Conservation (phyloP, 2,113 vertebrate species). For the Catharus bicknelli region DNA sequence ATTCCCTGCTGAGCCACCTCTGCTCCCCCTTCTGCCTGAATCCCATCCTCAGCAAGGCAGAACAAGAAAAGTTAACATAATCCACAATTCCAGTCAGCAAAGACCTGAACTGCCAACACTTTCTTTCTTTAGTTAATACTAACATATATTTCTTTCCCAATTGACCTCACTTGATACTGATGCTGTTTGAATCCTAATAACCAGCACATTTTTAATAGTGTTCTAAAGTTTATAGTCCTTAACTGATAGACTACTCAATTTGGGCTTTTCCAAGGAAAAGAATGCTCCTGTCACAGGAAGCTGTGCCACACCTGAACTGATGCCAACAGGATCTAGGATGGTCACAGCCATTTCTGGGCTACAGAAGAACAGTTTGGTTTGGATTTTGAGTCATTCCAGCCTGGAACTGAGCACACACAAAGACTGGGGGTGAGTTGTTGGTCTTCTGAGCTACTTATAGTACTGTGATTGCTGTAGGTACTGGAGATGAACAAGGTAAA, state of each 20-base stretch:
- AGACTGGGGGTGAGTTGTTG: not conserved
- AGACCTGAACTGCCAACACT: not conserved
- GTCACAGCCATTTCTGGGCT: not conserved
- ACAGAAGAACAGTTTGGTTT: not conserved
- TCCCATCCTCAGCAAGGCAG: not conserved
- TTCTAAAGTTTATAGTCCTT: not conserved
- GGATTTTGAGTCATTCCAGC: not conserved
- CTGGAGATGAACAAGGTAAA: slow-evolving; percentile 52
- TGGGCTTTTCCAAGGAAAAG: not conserved
- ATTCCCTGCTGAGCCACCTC: too few species aligned
- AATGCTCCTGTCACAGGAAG: not conserved
- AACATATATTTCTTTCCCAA: not conserved
- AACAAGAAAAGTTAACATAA: not conserved
- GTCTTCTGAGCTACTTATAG: not conserved
- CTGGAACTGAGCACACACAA: not conserved
- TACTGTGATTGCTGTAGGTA: slow-evolving; percentile 15
- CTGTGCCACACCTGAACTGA: not conserved
- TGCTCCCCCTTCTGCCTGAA: too few species aligned
- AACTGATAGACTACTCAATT: not conserved
- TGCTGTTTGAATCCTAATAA: not conserved
- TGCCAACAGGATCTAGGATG: not conserved
- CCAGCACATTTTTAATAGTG: not conserved
- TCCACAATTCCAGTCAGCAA: not conserved
- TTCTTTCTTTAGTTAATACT: not conserved
- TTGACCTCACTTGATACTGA: not conserved